Evolutionary conservation across 2,888 invertebrate genomes (phyloP).

Genomic region (Spisula solida): DNA sequence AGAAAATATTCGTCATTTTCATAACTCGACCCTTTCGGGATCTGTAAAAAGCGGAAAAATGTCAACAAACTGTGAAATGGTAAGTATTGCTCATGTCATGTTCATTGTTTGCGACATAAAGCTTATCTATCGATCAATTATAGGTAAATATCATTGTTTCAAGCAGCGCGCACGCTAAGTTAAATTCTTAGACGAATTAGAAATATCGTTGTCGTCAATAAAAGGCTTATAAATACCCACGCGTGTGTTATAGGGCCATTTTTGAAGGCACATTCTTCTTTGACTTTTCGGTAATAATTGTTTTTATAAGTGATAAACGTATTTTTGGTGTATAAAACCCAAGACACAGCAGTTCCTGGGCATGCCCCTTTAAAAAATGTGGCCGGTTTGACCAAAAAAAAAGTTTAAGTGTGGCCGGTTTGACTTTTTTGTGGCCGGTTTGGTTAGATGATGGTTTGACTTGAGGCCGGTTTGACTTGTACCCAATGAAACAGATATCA

Average conservation of each 20-base stretch:
- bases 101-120: too few relatives aligned
- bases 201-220: not conserved
- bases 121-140: too few relatives aligned
- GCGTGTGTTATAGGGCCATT: not conserved
- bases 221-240: conserved; percentile 1
- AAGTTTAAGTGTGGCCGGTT: not conserved
- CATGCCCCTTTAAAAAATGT: not conserved
- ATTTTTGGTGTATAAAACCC: not conserved
- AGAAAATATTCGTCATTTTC: too few relatives aligned
- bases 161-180: too few relatives aligned
- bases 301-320: not conserved
- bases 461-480: conserved; percentile 1
- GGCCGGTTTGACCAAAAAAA: not conserved
- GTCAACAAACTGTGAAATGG: too few relatives aligned
- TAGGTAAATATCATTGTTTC: too few relatives aligned
- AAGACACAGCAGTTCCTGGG: not conserved
- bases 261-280: not conserved
- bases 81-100: too few relatives aligned
- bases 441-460: not conserved
- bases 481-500: not conserved
- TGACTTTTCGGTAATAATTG: not conserved
- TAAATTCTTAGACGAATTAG: too few relatives aligned
- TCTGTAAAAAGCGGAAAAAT: too few relatives aligned
- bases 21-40: too few relatives aligned
- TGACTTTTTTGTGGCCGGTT: not conserved